phyloP scores from a whole-genome alignment of 2,113 vertebrate genomes.

The Phalacrocorax aristotelis region DNA sequence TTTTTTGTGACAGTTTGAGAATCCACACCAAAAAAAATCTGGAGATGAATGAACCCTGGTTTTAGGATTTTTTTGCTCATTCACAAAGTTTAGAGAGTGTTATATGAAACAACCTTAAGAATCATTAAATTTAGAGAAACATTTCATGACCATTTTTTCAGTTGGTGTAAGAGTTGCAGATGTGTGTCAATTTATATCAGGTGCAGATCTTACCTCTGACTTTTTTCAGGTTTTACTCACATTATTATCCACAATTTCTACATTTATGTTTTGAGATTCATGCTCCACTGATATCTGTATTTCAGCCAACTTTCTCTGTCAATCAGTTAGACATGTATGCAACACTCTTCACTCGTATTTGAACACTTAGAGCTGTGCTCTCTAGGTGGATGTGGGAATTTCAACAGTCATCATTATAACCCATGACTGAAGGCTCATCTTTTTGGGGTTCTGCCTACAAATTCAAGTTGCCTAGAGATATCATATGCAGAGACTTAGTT shows the following conservation, averaged over 20 bases:
- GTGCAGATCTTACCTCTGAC: neutral
- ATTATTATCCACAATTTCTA: neutral
- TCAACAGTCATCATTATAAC: neutral
- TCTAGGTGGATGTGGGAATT: neutral
- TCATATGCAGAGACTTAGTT: neutral
- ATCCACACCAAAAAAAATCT: neutral
- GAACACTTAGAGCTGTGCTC: neutral
- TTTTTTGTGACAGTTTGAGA: neutral
- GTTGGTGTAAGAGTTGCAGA: neutral
- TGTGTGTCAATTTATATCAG: neutral
- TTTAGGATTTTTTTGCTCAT: neutral
- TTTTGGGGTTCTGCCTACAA: neutral
- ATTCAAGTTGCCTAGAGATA: neutral
- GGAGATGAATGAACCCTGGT: neutral
- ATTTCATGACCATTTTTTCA: neutral
- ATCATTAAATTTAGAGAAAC: neutral
- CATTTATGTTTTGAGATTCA: neutral
- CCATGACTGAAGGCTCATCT: neutral
- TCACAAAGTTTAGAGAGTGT: neutral
- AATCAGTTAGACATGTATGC: neutral
- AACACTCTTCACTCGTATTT: neutral
- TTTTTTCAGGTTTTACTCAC: neutral
- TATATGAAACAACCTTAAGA: neutral
- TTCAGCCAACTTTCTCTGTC: neutral
- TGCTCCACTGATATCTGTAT: neutral